Evolutionary conservation across 2,113 vertebrate species (phyloP).

Genomic region (Pantherophis guttatus): DNA sequence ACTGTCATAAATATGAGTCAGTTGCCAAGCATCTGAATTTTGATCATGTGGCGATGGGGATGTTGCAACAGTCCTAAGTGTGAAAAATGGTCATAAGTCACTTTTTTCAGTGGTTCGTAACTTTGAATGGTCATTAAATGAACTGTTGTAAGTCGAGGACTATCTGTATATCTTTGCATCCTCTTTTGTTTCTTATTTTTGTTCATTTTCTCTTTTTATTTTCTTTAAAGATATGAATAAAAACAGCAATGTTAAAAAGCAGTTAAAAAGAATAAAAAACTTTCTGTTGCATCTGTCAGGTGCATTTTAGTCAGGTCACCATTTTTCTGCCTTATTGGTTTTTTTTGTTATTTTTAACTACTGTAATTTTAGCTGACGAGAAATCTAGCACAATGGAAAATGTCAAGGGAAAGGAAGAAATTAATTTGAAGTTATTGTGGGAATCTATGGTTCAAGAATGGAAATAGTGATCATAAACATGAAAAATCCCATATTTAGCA

Average conservation of each 20-base stretch:
- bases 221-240: background rate
- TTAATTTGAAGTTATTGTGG: background rate
- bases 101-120: background rate
- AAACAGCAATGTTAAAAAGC: background rate
- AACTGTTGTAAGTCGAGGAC: background rate
- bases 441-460: background rate
- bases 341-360: background rate
- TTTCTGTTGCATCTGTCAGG: background rate
- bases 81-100: background rate
- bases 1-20: background rate
- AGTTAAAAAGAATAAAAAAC: background rate
- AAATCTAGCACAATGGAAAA: background rate
- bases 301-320: background rate
- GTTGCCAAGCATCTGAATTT: background rate
- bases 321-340: background rate
- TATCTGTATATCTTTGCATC: background rate
- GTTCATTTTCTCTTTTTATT: background rate
- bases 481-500: background rate
- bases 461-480: background rate
- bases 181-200: background rate
- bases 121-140: background rate
- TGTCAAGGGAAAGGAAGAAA: background rate
- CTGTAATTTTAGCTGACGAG: background rate
- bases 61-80: background rate
- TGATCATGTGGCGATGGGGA: background rate